These are phyloP conservation scores for Diploptera punctata DNA, from an alignment of 2,888 invertebrate species.

Conservation along the genomic window DNA sequence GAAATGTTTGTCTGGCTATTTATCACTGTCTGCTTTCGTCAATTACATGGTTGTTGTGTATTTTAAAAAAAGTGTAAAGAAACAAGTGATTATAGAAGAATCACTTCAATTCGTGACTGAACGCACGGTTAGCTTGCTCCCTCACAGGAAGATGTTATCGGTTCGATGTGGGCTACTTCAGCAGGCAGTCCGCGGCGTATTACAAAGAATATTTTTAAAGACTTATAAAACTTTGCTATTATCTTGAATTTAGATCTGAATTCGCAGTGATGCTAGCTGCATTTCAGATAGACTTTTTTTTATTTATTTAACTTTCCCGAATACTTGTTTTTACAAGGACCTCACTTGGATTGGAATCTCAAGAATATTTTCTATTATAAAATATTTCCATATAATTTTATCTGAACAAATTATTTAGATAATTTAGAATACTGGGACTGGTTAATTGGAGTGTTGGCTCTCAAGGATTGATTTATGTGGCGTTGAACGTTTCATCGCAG, in stretches of 20 bases:
- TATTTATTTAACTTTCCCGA: neutral
- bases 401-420: neutral
- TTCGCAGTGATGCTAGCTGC: conserved; percentile 25
- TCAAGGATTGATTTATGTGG: neutral
- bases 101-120: conserved; percentile 18
- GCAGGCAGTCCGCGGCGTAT: neutral
- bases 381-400: neutral
- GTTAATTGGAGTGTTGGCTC: neutral
- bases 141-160: neutral
- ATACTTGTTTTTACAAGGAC: neutral
- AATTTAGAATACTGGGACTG: neutral
- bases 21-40: too few species aligned
- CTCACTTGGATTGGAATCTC: conserved; percentile 8
- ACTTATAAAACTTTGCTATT: conserved; percentile 18
- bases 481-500: neutral
- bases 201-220: conserved; percentile 32
- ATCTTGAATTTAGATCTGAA: conserved; percentile 16
- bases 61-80: too few species aligned
- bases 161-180: neutral
- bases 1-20: neutral
- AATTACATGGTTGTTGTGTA: too few species aligned
- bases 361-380: neutral
- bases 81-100: neutral
- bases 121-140: neutral
- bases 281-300: conserved; percentile 26